A percentile compares a stretch with the other conserved stretches of the same genome.
Evolutionary conservation across 2,113 vertebrate species (phyloP).

Genomic region (Dicerorhinus sumatrensis): DNA sequence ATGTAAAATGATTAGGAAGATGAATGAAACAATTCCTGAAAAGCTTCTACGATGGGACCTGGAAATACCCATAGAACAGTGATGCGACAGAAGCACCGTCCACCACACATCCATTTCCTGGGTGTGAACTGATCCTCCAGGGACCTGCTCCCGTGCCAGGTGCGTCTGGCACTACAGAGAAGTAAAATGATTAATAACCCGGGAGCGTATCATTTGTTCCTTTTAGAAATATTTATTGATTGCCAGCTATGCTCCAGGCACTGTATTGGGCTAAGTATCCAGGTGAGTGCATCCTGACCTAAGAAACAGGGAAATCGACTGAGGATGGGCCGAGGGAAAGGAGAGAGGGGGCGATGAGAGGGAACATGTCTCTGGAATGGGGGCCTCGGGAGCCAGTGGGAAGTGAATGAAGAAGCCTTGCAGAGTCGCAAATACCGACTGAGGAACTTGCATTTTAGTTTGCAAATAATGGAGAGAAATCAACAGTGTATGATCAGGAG

Average conservation of each 20-base stretch:
- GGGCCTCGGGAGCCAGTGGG: rapidly evolving
- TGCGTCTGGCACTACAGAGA: too few species aligned
- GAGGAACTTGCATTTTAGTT: neutral
- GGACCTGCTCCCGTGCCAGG: neutral
- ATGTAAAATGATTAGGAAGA: neutral
- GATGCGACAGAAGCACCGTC: rapidly evolving
- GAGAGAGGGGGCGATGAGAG: too few species aligned
- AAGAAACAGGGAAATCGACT: neutral
- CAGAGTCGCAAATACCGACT: neutral
- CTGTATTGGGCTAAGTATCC: neutral
- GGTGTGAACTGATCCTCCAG: rapidly evolving
- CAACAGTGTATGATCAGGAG: neutral
- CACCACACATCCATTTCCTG: rapidly evolving
- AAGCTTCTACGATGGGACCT: neutral
- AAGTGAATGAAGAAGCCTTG: neutral
- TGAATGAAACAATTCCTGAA: neutral
- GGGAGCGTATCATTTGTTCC: neutral
- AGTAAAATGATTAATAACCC: neutral
- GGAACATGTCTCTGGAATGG: rapidly evolving
- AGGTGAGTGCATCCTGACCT: neutral
- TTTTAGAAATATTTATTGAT: neutral
- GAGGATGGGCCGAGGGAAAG: neutral
- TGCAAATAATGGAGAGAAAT: neutral
- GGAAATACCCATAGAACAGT: neutral
- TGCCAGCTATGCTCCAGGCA: neutral